phyloP scores from a whole-genome alignment of 2,113 vertebrate genomes.

The Alouatta palliata region DNA sequence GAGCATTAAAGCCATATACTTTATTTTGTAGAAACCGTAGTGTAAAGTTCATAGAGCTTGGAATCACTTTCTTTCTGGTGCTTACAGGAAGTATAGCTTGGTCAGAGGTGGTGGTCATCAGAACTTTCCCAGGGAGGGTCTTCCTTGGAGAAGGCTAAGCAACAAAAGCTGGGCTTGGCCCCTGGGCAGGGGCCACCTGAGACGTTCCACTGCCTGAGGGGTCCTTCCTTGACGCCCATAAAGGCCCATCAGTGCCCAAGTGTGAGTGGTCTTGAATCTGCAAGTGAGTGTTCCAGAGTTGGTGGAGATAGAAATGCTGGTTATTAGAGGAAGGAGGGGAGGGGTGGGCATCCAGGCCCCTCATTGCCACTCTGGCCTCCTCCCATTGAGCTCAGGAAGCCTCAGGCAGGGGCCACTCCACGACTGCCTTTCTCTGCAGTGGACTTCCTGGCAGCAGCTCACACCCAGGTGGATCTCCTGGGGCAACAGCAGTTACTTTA shows the following conservation, averaged over 20 bases:
- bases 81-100: background rate
- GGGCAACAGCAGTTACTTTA: background rate
- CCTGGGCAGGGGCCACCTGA: no score
- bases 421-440: background rate
- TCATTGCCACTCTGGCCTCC: background rate
- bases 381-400: background rate
- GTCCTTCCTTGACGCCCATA: background rate
- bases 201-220: background rate
- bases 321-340: background rate
- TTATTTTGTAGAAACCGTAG: background rate
- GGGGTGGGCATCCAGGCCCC: no score
- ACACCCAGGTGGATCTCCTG: background rate
- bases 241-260: background rate
- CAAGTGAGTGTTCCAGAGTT: background rate
- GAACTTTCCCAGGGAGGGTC: rapidly evolving
- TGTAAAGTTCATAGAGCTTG: background rate
- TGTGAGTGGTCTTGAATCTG: background rate
- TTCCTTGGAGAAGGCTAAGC: background rate
- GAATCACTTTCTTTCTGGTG: background rate
- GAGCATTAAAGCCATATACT: constrained; percentile 17
- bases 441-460: background rate
- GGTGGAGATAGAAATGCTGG: background rate
- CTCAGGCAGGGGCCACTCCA: background rate
- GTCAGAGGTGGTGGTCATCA: background rate
- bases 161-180: background rate